Percentiles rank a stretch among this genome's conserved stretches.
Conservation (phyloP, 2,888 invertebrate genomes). For the Polydrusus cervinus region DNA sequence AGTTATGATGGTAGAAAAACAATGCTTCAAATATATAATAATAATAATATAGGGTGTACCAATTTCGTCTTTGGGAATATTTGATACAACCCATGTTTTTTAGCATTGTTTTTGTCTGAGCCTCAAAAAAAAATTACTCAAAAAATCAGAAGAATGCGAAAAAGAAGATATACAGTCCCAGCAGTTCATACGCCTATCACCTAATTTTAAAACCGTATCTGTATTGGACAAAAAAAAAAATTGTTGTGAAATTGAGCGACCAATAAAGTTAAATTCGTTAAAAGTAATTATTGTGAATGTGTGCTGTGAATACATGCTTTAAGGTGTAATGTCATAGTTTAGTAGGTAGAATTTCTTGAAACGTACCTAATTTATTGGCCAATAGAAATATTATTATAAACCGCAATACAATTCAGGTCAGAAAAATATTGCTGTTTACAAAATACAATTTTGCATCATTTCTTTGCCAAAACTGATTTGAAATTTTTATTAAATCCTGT, state of each 20-base stretch:
- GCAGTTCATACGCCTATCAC: slow-evolving; percentile 27
- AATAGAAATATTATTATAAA: no score
- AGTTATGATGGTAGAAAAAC: slow-evolving; percentile 16
- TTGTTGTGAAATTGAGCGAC: no score
- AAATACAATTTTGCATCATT: no score
- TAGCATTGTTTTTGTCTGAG: slow-evolving; percentile 15
- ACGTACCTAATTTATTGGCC: slow-evolving; percentile 14
- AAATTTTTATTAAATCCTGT: no score
- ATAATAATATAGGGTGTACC: background rate
- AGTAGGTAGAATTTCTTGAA: background rate
- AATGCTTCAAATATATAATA: no score
- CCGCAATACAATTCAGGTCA: no score
- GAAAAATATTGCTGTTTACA: no score
- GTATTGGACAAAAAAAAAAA: slow-evolving; percentile 6
- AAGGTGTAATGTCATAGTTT: background rate
- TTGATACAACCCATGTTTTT: background rate
- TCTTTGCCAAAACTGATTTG: no score
- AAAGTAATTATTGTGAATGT: background rate
- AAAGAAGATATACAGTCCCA: slow-evolving; percentile 45
- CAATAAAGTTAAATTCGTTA: slow-evolving; percentile 5
- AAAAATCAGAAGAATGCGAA: slow-evolving; percentile 28
- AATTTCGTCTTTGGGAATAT: background rate
- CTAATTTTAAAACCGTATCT: slow-evolving; percentile 19
- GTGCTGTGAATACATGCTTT: background rate
- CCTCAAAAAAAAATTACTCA: slow-evolving; percentile 14